Base-by-base conservation (phyloP, 1,140 invertebrate species). In the Papilio polytes region DNA sequence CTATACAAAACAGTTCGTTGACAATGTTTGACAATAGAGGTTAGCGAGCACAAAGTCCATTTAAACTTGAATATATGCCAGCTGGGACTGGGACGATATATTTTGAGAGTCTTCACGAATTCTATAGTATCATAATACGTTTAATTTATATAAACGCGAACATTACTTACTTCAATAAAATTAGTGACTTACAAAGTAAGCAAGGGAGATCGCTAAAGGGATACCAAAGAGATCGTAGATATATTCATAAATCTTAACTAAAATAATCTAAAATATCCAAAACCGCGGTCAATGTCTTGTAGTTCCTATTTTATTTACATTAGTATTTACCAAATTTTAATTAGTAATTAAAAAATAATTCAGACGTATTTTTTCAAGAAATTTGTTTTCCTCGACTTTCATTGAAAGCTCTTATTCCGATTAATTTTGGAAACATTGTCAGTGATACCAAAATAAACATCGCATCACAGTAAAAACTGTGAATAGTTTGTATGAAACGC, bases 1-100 rank as follows among this genome's bases (percentile, higher is more conserved):
- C 59, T 31, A 66, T 26, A 66, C 22, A 31, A 66, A 31, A 26
- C 22, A 66, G 22, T 66, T n/a, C 9, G 26, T 31, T 66, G 63
- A 66, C 63, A 66, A 66, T 66, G 22, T 66, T 15, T 26, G 59
- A 66, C 22, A 66, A 66, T 66, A 66, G 22, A 66, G 63, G 63
- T 26, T 31, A 66, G 63, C 13, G 63, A 15, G 63, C 63, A 12
- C 63, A 66, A 66, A 66, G 63, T 66, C 63, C 63, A 26, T 31
- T 66, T 10, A 31, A 31, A 66, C 22, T 66, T 66, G 63, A 66
- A 66, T 12, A 31, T 22, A 66, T n/a, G 63, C 63, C 63, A 66
- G 63, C 63, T 66, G 63, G 63, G 63, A 66, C 22, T 66, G 22
- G 22, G 63, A 66, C 63, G 26, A 31, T 66, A 66, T 26, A 66